phyloP scores from a whole-genome alignment of 2,797 vertebrate species.

The Chrosomus eos region DNA sequence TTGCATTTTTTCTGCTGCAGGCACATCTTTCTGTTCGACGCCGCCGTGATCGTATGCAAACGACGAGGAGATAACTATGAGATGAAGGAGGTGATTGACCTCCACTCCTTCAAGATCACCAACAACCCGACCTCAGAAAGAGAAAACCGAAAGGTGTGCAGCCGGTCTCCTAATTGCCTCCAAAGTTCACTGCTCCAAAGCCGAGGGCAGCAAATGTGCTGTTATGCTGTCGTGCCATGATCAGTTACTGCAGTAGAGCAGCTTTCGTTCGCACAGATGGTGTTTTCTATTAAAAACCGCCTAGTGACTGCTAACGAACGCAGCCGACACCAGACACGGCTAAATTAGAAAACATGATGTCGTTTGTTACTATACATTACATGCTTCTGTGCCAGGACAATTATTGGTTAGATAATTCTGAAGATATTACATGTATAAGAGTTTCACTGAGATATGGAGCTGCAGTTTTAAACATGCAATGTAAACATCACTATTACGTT shows the following conservation, averaged over 20 bases:
- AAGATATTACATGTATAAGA: slow-evolving; percentile 58
- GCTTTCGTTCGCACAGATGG: slow-evolving; percentile 74
- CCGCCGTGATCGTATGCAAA: slow-evolving; percentile 94
- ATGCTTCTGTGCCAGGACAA: slow-evolving; percentile 50
- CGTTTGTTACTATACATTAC: slow-evolving; percentile 46
- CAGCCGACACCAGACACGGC: slow-evolving; percentile 25
- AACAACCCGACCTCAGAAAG: slow-evolving; percentile 95
- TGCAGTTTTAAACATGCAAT: slow-evolving; percentile 24
- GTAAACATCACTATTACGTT: not conserved
- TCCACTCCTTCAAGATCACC: slow-evolving; percentile 94
- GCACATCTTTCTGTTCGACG: slow-evolving; percentile 96
- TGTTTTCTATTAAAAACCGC: slow-evolving; percentile 72
- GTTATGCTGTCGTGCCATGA: slow-evolving; percentile 28
- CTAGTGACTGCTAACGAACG: slow-evolving; percentile 62
- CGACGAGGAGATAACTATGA: slow-evolving; percentile 95
- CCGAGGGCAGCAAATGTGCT: not conserved
- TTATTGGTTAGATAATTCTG: slow-evolving; percentile 67
- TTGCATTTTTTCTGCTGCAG: slow-evolving; percentile 69
- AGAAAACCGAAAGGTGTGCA: slow-evolving; percentile 91
- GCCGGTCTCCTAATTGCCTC: not conserved
- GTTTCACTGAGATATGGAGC: not conserved
- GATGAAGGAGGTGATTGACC: slow-evolving; percentile 97
- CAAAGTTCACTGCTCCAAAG: not conserved
- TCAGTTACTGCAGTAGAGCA: slow-evolving; percentile 56
- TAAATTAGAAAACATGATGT: slow-evolving; percentile 69